A percentile compares a stretch with the other conserved stretches of the same genome.
Conservation (phyloP, 2,888 invertebrate genomes). For the Argyra leucocephala region DNA sequence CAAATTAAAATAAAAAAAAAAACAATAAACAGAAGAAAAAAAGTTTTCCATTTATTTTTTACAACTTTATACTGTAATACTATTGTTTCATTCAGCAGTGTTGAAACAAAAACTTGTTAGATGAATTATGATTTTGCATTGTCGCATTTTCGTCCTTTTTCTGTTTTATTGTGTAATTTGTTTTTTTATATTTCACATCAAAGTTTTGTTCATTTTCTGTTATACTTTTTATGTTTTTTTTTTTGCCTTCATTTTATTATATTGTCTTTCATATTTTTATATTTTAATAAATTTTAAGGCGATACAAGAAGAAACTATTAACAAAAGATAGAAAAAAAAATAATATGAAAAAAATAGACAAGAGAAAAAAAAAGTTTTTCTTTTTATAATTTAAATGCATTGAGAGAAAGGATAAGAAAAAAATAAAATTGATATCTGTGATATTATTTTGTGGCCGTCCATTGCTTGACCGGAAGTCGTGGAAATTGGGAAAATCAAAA, state of each 20-base stretch:
- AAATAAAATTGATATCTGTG: too few species aligned
- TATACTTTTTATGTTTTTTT: neutral
- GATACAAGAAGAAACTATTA: slow-evolving; percentile 5
- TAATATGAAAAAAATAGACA: too few species aligned
- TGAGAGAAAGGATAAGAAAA: neutral
- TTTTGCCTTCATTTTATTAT: too few species aligned
- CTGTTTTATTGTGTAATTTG: neutral
- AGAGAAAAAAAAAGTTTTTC: neutral
- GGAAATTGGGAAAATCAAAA: too few species aligned
- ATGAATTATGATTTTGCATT: slow-evolving; percentile 3
- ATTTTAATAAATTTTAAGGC: slow-evolving; percentile 3
- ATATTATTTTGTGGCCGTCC: too few species aligned
- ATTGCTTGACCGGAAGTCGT: too few species aligned
- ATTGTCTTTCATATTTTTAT: neutral
- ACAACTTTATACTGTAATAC: too few species aligned
- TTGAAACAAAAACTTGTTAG: slow-evolving; percentile 6
- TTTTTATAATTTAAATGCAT: neutral
- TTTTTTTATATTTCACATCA: neutral
- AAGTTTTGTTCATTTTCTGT: neutral
- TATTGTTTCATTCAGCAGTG: neutral
- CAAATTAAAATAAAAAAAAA: too few species aligned
- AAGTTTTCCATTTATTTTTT: too few species aligned
- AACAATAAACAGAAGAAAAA: too few species aligned
- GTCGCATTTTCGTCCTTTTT: slow-evolving; percentile 6
- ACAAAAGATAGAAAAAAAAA: neutral